Percentiles rank a stretch among this genome's conserved stretches.
Conservation (phyloP, 2,797 vertebrate genomes). For the Pyrocephalus nanus region DNA sequence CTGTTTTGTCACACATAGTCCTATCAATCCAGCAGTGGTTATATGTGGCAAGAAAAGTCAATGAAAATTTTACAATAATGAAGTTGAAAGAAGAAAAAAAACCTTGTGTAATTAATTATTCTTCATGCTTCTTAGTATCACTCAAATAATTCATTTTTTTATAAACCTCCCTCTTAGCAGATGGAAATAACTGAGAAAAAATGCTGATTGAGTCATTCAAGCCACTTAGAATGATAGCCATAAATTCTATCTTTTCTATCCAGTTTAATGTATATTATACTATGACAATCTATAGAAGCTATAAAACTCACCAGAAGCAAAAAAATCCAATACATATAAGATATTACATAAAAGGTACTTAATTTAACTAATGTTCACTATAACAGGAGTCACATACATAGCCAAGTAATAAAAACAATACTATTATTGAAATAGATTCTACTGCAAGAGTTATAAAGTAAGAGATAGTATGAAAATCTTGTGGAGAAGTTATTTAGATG, state of each 20-base stretch:
- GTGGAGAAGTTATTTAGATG: not conserved
- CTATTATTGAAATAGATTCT: not conserved
- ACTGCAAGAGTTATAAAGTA: not conserved
- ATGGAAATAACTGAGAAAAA: not conserved
- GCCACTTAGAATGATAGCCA: not conserved
- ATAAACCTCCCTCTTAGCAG: not conserved
- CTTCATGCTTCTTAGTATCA: not conserved
- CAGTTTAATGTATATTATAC: not conserved
- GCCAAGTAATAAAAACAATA: constrained; percentile 13
- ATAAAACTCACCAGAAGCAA: constrained; percentile 24
- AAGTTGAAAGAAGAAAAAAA: not conserved
- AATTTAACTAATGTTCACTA: constrained; percentile 36
- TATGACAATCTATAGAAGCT: not conserved
- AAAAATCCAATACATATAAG: not conserved
- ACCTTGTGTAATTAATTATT: not conserved
- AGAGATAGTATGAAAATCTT: not conserved
- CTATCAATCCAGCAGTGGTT: not conserved
- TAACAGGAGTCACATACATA: not conserved
- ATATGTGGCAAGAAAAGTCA: not conserved
- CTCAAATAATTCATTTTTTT: constrained; percentile 24
- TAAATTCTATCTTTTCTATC: not conserved
- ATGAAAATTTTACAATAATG: not conserved
- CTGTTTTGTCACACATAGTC: not conserved
- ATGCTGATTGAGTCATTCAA: not conserved
- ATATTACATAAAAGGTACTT: constrained; percentile 34